Conservation (phyloP, 2,797 vertebrate species). For the Poecilia gillii region DNA sequence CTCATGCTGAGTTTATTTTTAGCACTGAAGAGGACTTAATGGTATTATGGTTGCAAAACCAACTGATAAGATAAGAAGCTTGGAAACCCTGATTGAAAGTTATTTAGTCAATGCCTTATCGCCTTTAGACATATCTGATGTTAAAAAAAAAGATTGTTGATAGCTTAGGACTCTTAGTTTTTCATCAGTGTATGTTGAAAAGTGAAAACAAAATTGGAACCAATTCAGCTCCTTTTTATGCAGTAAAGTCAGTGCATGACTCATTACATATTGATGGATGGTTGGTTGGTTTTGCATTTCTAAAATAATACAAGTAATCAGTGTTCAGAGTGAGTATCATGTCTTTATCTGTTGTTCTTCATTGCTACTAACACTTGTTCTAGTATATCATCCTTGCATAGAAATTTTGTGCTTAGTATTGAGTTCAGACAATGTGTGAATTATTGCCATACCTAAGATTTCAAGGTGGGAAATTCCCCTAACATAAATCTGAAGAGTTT, state of each 20-base stretch:
- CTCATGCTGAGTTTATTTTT: background rate
- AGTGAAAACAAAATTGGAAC: background rate
- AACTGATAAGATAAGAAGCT: background rate
- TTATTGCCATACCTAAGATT: background rate
- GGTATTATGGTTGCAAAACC: background rate
- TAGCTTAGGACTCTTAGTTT: background rate
- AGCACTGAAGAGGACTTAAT: background rate
- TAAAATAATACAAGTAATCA: background rate
- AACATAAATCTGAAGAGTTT: background rate
- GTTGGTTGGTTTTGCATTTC: background rate
- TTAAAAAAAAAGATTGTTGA: background rate
- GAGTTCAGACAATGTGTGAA: background rate
- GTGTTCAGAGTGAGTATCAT: background rate
- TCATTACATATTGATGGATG: background rate
- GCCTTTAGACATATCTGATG: background rate
- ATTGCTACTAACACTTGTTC: background rate
- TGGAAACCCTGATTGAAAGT: background rate
- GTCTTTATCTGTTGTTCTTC: background rate
- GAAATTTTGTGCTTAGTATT: background rate
- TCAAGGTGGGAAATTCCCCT: background rate
- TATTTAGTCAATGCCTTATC: background rate
- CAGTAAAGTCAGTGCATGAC: background rate
- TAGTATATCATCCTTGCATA: background rate
- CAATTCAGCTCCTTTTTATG: background rate
- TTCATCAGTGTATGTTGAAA: background rate